These are phyloP conservation scores for Macrotrachela quadricornifera DNA, from an alignment of 1,140 invertebrate genomes.

Conservation along the genomic window DNA sequence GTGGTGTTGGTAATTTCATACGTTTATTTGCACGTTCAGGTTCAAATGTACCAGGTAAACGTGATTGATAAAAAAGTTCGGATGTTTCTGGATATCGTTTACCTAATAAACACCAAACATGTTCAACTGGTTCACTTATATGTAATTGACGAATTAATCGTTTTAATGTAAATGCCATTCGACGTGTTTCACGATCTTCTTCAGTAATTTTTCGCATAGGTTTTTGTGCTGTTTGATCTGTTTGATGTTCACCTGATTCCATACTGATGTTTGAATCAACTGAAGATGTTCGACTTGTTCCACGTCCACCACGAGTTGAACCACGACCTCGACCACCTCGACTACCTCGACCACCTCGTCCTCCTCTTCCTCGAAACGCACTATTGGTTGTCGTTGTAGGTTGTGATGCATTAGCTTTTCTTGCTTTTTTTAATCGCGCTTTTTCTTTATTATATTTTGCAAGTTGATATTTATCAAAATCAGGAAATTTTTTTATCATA, in stretches of 20 bases:
- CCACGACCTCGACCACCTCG: background rate
- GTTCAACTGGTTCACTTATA: conserved; percentile 27
- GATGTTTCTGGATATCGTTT: conserved; percentile 30
- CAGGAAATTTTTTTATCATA: conserved; percentile 29
- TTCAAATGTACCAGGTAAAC: conserved; percentile 30
- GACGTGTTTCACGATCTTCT: background rate
- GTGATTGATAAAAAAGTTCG: conserved; percentile 25
- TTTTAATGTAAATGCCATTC: conserved; percentile 25
- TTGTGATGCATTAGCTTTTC: conserved; percentile 9
- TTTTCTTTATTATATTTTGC: conserved; percentile 31
- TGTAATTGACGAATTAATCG: conserved; percentile 30
- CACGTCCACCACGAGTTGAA: background rate
- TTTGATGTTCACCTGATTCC: background rate
- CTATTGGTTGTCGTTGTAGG: background rate
- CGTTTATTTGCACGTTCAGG: conserved; percentile 27
- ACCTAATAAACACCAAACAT: conserved; percentile 31
- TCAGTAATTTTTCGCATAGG: background rate
- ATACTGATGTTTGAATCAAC: conserved; percentile 4
- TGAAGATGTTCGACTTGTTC: background rate
- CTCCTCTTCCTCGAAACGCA: background rate
- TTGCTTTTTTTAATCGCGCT: conserved; percentile 17
- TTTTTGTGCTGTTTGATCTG: background rate
- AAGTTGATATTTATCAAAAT: conserved; percentile 33
- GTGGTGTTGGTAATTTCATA: conserved; percentile 33
- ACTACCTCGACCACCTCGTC: background rate